phyloP scores from a whole-genome alignment of 2,113 vertebrate species.

The Saguinus midas region DNA sequence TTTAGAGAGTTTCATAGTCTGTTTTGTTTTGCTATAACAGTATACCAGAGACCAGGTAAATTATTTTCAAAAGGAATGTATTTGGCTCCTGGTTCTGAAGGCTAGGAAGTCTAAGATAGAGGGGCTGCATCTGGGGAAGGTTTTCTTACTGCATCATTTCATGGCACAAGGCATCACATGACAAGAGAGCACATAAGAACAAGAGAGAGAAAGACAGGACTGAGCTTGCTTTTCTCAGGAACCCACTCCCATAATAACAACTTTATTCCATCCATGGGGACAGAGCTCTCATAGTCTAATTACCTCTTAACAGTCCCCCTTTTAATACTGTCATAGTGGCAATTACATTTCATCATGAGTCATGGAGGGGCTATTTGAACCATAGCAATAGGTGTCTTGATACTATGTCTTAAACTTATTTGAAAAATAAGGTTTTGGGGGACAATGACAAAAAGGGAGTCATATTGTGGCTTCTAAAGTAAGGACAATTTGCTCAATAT shows the following conservation, averaged over 20 bases:
- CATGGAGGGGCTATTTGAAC: neutral
- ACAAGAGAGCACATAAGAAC: neutral
- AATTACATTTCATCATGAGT: neutral
- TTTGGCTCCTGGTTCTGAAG: neutral
- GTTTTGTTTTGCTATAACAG: neutral
- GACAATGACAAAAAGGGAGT: neutral
- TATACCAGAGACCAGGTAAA: neutral
- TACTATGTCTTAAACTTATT: neutral
- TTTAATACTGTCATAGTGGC: neutral
- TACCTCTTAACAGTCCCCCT: neutral
- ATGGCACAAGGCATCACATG: neutral
- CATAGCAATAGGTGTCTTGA: neutral
- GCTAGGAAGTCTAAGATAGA: neutral
- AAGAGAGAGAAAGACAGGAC: neutral
- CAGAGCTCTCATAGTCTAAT: neutral
- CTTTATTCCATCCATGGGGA: neutral
- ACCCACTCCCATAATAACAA: neutral
- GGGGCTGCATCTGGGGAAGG: neutral
- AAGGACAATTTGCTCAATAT: neutral
- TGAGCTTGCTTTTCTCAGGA: neutral
- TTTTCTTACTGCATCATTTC: neutral
- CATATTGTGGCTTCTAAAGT: neutral
- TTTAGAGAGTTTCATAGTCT: neutral
- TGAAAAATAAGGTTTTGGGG: neutral
- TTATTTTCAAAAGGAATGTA: neutral